Evolutionary conservation across 2,797 vertebrate species (phyloP), one percentile per base, ranked within the genome.

Genomic region (Thripadectes ignobilis): DNA sequence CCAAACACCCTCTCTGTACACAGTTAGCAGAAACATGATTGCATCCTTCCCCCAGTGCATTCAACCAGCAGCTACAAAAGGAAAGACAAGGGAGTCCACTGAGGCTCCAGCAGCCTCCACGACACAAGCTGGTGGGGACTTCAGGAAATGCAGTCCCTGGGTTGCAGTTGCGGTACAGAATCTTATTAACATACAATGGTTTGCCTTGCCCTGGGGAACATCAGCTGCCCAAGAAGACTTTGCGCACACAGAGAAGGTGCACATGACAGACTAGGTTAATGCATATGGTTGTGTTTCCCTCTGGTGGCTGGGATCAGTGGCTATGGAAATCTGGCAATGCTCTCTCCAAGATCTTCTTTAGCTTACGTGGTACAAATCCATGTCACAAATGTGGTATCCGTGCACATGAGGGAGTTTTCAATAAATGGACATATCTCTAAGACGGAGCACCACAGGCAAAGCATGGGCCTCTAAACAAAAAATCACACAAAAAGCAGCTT

Each of bases 1-100:
- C 2, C 0, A 1, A 54, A 29, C 19, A 23, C 0, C 0, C 6
- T 12, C 6, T 43, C 62, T 34, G 7, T 10, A n/a, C 0, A 3
- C 20, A n/a, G 12, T 55, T 27, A 32, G 26, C 8, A 49, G 14
- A 57, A 41, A 84, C 7, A 4, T 3, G 22, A 61, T 15, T 4
- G 1, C 21, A 63, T 46, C 63, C 38, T 79, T 87, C 30, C 39
- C 27, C 10, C 12, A 14, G 17, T 21, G 22, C 24, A 46, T 69
- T 51, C 62, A 68, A 58, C 18, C 24, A 58, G 14, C 15, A 77
- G 2, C 32, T 38, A 38, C 29, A 48, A 34, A 69, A 76, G 32
- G 22, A 52, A 67, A 39, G 34, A 49, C 1, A 4, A 57, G 24
- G 9, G 16, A 76, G 23, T 18, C 39, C 22, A 27, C 7, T 0